A percentile compares a stretch with the other conserved stretches of the same genome.
These are phyloP conservation scores for Meliscaeva auricollis DNA, from an alignment of 2,888 invertebrate genomes.

Conservation along the genomic window DNA sequence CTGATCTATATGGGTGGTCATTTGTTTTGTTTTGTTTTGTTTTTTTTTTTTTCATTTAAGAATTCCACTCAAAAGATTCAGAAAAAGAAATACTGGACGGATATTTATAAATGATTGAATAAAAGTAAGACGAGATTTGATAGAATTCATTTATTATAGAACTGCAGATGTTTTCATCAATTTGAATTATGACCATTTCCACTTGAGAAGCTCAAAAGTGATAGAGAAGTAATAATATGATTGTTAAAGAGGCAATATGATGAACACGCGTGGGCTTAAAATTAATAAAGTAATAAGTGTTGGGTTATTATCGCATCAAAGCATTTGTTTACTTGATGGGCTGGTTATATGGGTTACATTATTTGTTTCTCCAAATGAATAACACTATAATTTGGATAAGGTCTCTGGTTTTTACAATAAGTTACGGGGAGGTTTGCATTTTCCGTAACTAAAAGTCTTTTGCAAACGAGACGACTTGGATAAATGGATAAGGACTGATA, in stretches of 20 bases:
- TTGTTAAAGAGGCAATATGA: slow-evolving; percentile 30
- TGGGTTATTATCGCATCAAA: slow-evolving; percentile 32
- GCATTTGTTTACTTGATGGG: too few species aligned
- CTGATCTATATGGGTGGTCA: slow-evolving; percentile 72
- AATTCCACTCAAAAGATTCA: slow-evolving; percentile 27
- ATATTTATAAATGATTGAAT: slow-evolving; percentile 10
- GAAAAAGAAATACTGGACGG: slow-evolving; percentile 29
- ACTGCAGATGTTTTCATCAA: slow-evolving; percentile 71
- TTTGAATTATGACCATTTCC: slow-evolving; percentile 69
- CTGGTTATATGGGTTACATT: too few species aligned
- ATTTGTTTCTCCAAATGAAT: too few species aligned
- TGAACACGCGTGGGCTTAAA: slow-evolving; percentile 60
- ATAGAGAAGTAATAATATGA: slow-evolving; percentile 16
- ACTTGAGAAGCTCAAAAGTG: slow-evolving; percentile 37
- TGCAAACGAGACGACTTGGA: too few species aligned
- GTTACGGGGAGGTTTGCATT: too few species aligned
- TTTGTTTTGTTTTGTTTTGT: too few species aligned
- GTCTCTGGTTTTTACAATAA: too few species aligned
- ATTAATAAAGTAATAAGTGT: slow-evolving; percentile 68
- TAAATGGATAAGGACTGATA: too few species aligned
- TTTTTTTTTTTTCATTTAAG: slow-evolving; percentile 55
- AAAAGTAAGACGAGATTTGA: background rate
- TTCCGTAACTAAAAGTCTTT: too few species aligned
- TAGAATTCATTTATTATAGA: slow-evolving; percentile 13
- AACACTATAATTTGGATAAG: too few species aligned